Base-by-base conservation (phyloP, 1,140 invertebrate genomes). In the Yoshiicerus persimilis region DNA sequence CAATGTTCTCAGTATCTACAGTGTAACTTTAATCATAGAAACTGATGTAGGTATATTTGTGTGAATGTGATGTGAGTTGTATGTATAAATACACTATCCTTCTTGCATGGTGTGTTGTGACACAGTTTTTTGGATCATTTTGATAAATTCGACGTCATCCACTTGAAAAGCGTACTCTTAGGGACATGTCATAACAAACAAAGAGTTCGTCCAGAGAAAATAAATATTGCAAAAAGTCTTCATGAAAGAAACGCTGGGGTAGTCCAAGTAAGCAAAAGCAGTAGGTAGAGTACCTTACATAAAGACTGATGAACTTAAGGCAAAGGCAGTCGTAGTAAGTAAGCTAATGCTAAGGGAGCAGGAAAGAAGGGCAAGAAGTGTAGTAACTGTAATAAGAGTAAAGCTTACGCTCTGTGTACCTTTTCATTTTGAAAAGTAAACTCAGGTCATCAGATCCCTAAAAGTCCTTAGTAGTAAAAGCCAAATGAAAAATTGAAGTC, bases 171-270 rank as follows among this genome's bases (percentile, higher is more conserved):
- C 80, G 84, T n/a, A 36, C 39, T 56, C 38, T 86, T 41, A 56
- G 62, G 86, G 85, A 89, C 80, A 87, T 90, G 89, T 90, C 89
- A 90, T 89, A 87, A 87, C 86, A 89, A 88, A 90, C 89, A 90
- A 90, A 88, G 88, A 87, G 84, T 83, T 56, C 34, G 41, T 64
- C 86, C 66, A 70, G 86, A 62, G 32, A 87, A 88, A 87, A 90
- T 90, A 90, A 90, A 90, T 90, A 90, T 90, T 90, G 89, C 89
- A 90, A 90, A 90, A 90, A 90, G 84, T 86, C 47, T 36, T 32
- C 30, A 86, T 89, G 88, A 89, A 89, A 85, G 85, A 84, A 86
- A 30, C 9, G 80, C 41, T 70, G 77, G 47, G 77, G 86, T 84
- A 34, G 64, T 30, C 64, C 75, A 16, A 34, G 70, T 4, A 27